These are phyloP conservation scores for Heterodera carotae DNA, from an alignment of 1,140 invertebrate species.

Conservation along the genomic window DNA sequence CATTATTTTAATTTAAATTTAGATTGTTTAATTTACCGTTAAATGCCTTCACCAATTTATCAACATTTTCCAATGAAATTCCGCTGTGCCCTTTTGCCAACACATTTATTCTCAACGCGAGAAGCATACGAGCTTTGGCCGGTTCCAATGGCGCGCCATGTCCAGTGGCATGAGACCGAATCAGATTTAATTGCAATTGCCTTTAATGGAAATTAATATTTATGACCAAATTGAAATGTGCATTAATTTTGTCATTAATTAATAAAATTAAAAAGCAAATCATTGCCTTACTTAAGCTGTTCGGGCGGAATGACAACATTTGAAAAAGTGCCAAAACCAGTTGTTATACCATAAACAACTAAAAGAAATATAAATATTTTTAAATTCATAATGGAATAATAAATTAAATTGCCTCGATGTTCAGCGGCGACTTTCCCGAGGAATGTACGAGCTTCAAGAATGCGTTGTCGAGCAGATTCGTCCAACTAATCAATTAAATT, in stretches of 20 bases:
- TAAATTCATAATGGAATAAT: slow-evolving; percentile 40
- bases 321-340: slow-evolving; percentile 79
- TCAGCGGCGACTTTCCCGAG: slow-evolving; percentile 60
- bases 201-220: slow-evolving; percentile 65
- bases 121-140: slow-evolving; percentile 73
- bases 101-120: slow-evolving; percentile 76
- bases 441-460: slow-evolving; percentile 52
- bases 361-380: slow-evolving; percentile 14
- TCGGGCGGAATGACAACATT: slow-evolving; percentile 71
- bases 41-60: slow-evolving; percentile 74
- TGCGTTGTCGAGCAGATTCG: slow-evolving; percentile 47
- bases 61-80: slow-evolving; percentile 72
- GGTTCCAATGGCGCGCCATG: slow-evolving; percentile 74
- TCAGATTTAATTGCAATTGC: slow-evolving; percentile 75
- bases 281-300: slow-evolving; percentile 73
- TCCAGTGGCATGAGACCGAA: slow-evolving; percentile 75
- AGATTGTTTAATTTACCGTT: too few relatives aligned
- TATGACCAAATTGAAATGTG: too few relatives aligned
- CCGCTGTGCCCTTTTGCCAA: slow-evolving; percentile 77
- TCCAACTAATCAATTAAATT: slow-evolving; percentile 47
- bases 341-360: slow-evolving; percentile 76
- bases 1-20: too few relatives aligned
- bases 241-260: too few relatives aligned
- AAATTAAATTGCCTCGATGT: slow-evolving; percentile 54
- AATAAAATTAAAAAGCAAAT: too few relatives aligned